Evolutionary conservation across 2,113 vertebrate species (phyloP), one percentile per base, ranked within the genome.

Genomic region (Butorides virescens): DNA sequence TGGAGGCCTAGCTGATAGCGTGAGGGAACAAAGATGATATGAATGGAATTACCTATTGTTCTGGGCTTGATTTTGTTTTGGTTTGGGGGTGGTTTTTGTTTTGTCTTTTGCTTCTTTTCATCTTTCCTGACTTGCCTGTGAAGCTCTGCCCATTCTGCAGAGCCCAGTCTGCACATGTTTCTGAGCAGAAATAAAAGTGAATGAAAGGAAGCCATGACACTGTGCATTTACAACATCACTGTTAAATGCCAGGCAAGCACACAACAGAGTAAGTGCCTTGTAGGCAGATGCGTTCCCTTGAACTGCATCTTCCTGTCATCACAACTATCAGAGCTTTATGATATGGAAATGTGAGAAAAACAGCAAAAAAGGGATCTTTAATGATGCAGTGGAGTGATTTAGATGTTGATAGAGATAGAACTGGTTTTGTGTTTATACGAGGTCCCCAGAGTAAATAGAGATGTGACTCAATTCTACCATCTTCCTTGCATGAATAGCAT

Each of bases 401-500:
- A 89, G 80, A 36, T 79, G 67, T 91, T 95, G 86, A 91, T 88
- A 95, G 89, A 96, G 74, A 87, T 20, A 89, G 70, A 95, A 76
- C 26, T 79, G 74, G 3, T 88, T 93, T 82, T 55, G 37, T 96
- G 84, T 97, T 96, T 97, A 73, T 89, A 68, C 23, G 80, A 85
- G 49, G 32, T 96, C 91, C 55, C 63, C 29, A 53, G 77, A 86
- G 62, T 95, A 95, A 96, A 95, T 4, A 96, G 66, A 95, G 89
- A 91, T 88, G 77, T 89, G 59, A 90, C 70, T 95, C 70, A 73
- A 50, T 92, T 95, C 89, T 65, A 90, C 70, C 39, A 55, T 65
- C 66, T 91, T 94, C 79, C 46, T 82, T 46, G 65, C 76, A 84
- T 81, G 83, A 93, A 96, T 85, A 93, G 11, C 50, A 58, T 89